Percentiles rank a stretch among this genome's conserved stretches.
Evolutionary conservation across 1,140 invertebrate species (phyloP).

Genomic region (Brachionus koreanus): DNA sequence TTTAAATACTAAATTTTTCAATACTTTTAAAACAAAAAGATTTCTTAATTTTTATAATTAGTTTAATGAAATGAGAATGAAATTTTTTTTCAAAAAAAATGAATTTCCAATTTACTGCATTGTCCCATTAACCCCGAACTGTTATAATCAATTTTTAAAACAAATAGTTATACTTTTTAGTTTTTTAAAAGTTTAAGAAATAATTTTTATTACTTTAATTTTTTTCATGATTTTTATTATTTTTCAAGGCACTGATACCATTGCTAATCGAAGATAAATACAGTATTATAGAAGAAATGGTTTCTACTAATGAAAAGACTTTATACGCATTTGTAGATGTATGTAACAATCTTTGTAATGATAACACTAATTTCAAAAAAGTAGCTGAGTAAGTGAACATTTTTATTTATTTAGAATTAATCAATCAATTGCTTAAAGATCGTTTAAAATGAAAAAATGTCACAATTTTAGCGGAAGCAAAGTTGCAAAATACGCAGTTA

Average conservation of each 20-base stretch:
- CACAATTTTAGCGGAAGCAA: constrained; percentile 32
- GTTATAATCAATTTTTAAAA: too few relatives aligned
- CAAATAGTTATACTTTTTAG: too few relatives aligned
- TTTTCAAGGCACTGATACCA: not conserved
- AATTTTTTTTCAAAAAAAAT: too few relatives aligned
- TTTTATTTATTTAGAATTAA: not conserved
- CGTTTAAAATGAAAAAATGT: constrained; percentile 4
- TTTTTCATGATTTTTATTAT: not conserved
- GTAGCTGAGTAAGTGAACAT: not conserved
- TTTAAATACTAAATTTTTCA: too few relatives aligned
- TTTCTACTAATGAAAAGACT: constrained; percentile 1
- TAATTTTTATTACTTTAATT: too few relatives aligned
- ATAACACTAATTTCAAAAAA: not conserved
- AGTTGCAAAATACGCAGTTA: constrained; percentile 21
- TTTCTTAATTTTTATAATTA: too few relatives aligned
- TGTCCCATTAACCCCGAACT: too few relatives aligned
- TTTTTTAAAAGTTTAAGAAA: too few relatives aligned
- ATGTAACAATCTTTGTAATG: constrained; percentile 8
- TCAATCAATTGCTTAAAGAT: not conserved
- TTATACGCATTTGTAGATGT: not conserved
- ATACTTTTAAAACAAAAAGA: too few relatives aligned
- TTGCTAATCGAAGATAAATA: constrained; percentile 40
- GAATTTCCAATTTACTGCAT: too few relatives aligned
- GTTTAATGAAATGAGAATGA: too few relatives aligned
- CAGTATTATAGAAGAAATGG: constrained; percentile 12